Evolutionary conservation across 2,888 invertebrate genomes (phyloP), one percentile per base, ranked within the genome.

Genomic region (Dascillus cervinus): DNA sequence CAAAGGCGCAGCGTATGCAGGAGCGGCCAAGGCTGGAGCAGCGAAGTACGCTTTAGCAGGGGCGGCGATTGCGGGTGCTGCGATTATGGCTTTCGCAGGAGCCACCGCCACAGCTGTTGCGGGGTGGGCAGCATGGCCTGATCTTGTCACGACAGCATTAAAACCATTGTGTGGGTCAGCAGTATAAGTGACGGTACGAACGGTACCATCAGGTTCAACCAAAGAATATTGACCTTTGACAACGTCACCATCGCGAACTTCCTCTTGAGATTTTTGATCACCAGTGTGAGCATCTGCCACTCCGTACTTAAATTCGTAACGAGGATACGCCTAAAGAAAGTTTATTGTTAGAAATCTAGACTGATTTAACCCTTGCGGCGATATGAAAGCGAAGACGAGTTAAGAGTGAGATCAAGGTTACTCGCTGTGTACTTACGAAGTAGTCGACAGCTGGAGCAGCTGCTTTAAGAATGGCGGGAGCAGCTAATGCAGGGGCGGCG

Each of bases 51-150:
- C 32, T 28, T 47, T 43, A 11, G 52, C 49, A 6, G 54, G 49
- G 1, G 53, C 49, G 9, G 40, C 22, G 25, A 22, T 19, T 11
- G 46, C 43, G 3, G 53, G 50, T 13, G 56, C 56, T 6, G 55
- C 53, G n/a, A 56, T 47, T 6, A 58, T 49, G 11, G 46, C 41
- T 42, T 56, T 58, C 6, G 49, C 46, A 4, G 50, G 49, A 6
- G 3, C 15, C 13, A 57, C 51, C 2, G 54, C 55, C 4, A 49
- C 50, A 6, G 3, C 15, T 15, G 58, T 52, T 2, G 54, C 55
- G 11, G 74, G 73, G 55, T 74, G 74, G 1, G 68, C 69, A 9
- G 75, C 71, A 49, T 79, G 79, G 26, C 77, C 79, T 8, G 54
- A 50, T 38, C 60, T 49, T 19, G 58, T 55, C 8, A 61, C 60